Base-by-base conservation (phyloP, 2,888 invertebrate genomes). In the Pristionchus maxplancki region DNA sequence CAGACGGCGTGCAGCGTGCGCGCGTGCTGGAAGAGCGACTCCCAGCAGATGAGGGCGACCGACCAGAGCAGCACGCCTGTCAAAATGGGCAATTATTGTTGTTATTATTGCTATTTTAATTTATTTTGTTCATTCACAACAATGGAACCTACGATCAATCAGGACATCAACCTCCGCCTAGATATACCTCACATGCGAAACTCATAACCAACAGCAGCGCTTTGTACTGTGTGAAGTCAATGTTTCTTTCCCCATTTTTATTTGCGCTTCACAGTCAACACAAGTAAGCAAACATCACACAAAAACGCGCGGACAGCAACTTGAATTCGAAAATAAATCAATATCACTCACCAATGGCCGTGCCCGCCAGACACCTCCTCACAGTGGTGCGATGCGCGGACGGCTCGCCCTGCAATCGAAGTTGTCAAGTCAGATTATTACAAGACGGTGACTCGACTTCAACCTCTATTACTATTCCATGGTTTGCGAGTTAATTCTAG, bases 301-400 rank as follows among this genome's bases (percentile, higher is more conserved):
- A n/a, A 17, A 50, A 50, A 50, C 50, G 5, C 50, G 13, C n/a
- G n/a, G n/a, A n/a, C n/a, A n/a, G n/a, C n/a, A n/a, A n/a, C n/a
- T n/a, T n/a, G n/a, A n/a, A n/a, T n/a, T n/a, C n/a, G n/a, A n/a
- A 31, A 11, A 17, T 1, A 67, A 31, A 34, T 67, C 15, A 0
- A 74, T 40, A 24, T 24, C 20, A 28, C 78, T 78, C 17, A 78
- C 78, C 78, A 34, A 78, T 48, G 15, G 28, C n/a, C 20, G 44
- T 48, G 13, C 15, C 44, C 11, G 28, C 44, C n/a, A 78, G 78
- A 17, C 78, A 78, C 20, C 28, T n/a, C 28, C 78, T n/a, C n/a
- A 78, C 78, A n/a, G 44, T 78, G 78, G 78, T 78, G 9, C 78
- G 78, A 44, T 78, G 78, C 44, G 5, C 44, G 44, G 78, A 78